These are phyloP conservation scores for Teleogryllus occipitalis DNA, from an alignment of 1,140 invertebrate genomes.

Conservation along the genomic window DNA sequence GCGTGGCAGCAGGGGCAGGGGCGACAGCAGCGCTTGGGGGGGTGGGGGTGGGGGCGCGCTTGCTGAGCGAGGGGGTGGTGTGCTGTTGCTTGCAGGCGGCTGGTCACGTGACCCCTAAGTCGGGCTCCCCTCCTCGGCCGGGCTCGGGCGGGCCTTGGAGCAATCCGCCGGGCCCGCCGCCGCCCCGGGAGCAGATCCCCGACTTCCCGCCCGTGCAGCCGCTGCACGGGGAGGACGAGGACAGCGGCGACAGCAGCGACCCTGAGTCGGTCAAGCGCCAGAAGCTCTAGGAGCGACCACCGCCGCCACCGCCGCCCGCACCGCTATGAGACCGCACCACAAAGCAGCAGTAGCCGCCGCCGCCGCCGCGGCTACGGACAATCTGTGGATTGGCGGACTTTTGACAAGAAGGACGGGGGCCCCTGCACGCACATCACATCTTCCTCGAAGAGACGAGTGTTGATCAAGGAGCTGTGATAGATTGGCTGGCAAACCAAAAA, in stretches of 20 bases:
- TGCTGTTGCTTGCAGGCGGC: constrained; percentile 21
- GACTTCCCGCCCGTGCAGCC: constrained; percentile 36
- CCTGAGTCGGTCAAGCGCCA: constrained; percentile 32
- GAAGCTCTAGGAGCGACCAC: constrained; percentile 28
- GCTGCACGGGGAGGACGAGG: constrained; percentile 30
- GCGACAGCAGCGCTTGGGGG: no score
- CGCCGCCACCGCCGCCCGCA: not conserved
- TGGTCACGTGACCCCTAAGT: constrained; percentile 30
- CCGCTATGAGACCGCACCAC: no score
- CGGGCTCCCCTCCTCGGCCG: constrained; percentile 29
- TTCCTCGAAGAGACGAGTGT: no score
- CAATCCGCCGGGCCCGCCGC: constrained; percentile 26
- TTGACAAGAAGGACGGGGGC: no score
- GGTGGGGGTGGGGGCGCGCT: not conserved
- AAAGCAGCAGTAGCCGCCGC: no score
- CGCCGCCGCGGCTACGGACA: no score
- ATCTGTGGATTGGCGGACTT: no score
- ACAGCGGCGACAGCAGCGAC: constrained; percentile 33
- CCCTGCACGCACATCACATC: no score
- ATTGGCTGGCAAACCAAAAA: no score
- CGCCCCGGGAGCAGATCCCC: constrained; percentile 34
- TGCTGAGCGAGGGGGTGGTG: not conserved
- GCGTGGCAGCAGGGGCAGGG: no score
- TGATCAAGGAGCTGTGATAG: no score
- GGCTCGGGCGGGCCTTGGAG: constrained; percentile 27